A percentile compares a stretch with the other conserved stretches of the same genome.
Conservation (phyloP, 2,113 vertebrate species). For the Bubalus kerabau region DNA sequence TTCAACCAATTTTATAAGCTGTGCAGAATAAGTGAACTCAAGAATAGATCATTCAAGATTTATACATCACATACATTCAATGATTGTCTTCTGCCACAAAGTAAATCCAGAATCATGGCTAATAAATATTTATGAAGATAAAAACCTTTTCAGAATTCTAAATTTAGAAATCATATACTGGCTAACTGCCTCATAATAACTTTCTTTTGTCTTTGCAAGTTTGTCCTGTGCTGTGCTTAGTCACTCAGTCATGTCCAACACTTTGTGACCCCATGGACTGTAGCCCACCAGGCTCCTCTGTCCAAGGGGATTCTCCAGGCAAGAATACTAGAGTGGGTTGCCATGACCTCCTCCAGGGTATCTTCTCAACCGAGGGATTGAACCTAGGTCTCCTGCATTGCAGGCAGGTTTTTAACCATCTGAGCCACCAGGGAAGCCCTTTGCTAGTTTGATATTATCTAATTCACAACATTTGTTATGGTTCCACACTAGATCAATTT, state of each 20-base stretch:
- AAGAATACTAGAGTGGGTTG: not conserved
- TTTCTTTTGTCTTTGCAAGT: not conserved
- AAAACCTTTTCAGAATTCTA: constrained; percentile 47
- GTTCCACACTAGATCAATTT: not conserved
- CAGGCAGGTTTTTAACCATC: not conserved
- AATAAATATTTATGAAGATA: constrained; percentile 67
- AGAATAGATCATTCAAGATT: constrained; percentile 39
- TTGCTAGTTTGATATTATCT: not conserved
- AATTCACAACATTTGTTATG: not conserved
- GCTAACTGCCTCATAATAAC: not conserved
- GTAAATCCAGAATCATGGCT: constrained; percentile 30
- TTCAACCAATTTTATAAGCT: constrained; percentile 49
- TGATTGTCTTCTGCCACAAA: constrained; percentile 56
- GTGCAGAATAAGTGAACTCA: constrained; percentile 42
- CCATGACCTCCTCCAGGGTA: not conserved
- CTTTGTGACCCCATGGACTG: not conserved
- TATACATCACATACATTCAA: constrained; percentile 48
- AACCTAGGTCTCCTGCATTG: not conserved
- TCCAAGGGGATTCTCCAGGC: not conserved
- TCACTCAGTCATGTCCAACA: not conserved
- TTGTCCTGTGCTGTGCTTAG: not conserved
- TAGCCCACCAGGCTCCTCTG: not conserved
- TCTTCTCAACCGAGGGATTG: not conserved
- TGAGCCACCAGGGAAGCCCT: not conserved
- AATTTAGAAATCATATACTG: constrained; percentile 7